Evolutionary conservation across 2,888 invertebrate species (phyloP), one percentile per base, ranked within the genome.

Genomic region (Leptopterna dolabrata): DNA sequence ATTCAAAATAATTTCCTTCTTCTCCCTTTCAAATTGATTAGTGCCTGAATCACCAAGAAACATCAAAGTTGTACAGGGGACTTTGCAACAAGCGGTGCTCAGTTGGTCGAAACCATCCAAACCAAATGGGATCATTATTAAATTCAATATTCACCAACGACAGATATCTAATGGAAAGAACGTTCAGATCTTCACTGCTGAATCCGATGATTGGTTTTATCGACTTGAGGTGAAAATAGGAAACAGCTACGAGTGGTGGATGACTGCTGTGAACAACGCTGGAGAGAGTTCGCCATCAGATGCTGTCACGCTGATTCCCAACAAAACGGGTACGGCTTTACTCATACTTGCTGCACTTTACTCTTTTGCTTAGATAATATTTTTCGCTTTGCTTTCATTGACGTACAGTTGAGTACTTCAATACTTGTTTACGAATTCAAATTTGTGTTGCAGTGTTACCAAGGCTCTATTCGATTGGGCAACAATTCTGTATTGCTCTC

Each of bases 141-240:
- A 76, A 76, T 86, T 82, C 30, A 87, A 88, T 27, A 45, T 88
- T n/a, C 81, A 88, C 43, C 86, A 88, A 76, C 47, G 88, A 63
- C 76, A 88, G 24, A 73, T 87, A 88, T n/a, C 89, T 92, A 95
- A 96, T 90, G 95, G 95, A 0, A 93, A 95, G 91, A 94, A 87
- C 19, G 41, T 76, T 30, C 87, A 87, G 55, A 81, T 83, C n/a
- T 29, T 70, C 13, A 36, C 45, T 27, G 71, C 73, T 16, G 63
- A 82, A 30, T 63, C 87, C 47, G 81, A 80, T 16, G 55, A 71
- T 13, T 83, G 88, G 43, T 86, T 87, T 73, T 85, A 51, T 19
- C 29, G 80, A 24, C 63, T 86, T 0, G 81, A 85, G 7, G 51
- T 88, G 19, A 88, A 85, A 80, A 78, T 87, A 16, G 81, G 87